phyloP scores from a whole-genome alignment of 2,113 vertebrate species.

The Protomyctophum bolini region DNA sequence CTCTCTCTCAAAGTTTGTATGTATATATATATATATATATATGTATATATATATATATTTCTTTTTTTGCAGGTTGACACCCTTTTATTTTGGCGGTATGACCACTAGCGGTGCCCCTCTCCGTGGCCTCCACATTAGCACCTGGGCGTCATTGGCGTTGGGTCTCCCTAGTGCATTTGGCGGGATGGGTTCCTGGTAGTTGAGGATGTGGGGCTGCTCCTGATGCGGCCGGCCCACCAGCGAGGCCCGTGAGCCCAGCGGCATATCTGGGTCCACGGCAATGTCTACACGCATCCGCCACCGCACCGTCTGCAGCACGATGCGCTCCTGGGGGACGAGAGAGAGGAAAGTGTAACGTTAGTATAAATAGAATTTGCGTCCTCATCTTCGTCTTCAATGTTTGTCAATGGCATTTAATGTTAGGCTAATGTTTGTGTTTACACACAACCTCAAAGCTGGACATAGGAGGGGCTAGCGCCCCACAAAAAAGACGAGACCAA shows the following conservation, averaged over 20 bases:
- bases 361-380: not conserved
- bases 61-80: conserved; percentile 5
- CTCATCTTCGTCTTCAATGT: too few species aligned
- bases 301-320: conserved; percentile 95
- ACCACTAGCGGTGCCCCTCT: conserved; percentile 92
- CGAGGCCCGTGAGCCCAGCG: conserved; percentile 90
- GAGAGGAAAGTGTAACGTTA: not conserved
- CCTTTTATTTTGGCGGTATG: conserved; percentile 88
- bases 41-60: too few species aligned
- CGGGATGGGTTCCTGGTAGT: conserved; percentile 97
- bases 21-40: too few species aligned
- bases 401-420: too few species aligned
- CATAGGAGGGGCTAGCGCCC: too few species aligned
- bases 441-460: too few species aligned
- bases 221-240: conserved; percentile 92
- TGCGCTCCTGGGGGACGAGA: conserved; percentile 82
- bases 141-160: conserved; percentile 98
- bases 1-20: conserved; percentile 17
- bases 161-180: conserved; percentile 94
- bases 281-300: conserved; percentile 99
- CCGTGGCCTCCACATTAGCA: conserved; percentile 98
- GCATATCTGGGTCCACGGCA: conserved; percentile 90
- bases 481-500: too few species aligned
- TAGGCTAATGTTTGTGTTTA: too few species aligned
- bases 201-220: conserved; percentile 96